Evolutionary conservation across 2,888 invertebrate species (phyloP), one percentile per base, ranked within the genome.

Genomic region (Atethmia centrago): DNA sequence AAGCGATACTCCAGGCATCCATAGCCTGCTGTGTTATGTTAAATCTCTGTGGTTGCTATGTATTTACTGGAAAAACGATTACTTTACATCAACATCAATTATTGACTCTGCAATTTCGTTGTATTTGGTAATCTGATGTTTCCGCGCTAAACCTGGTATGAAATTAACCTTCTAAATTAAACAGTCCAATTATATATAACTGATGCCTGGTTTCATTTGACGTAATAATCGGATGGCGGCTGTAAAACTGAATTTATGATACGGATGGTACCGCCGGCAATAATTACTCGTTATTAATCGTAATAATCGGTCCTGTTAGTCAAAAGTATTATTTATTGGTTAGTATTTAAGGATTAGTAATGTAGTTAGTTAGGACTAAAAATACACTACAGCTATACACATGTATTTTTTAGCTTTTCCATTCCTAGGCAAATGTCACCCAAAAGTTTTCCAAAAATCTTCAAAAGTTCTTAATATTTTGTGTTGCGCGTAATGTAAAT

Each of bases 151-250:
- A 31, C 28, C 19, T 51, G 31, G 55, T 42, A 45, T 28, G 21
- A 45, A 64, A 76, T 69, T 70, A 70, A 82, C n/a, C 70, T 81
- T 67, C 42, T 63, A 64, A 80, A 67, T 61, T 21, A 65, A 65
- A 80, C 74, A 74, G 56, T 42, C 61, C 53, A 68, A 81, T 81
- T 85, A 76, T 53, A 76, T 53, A 56, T 51, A 61, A 55, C 79
- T 80, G 40, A 61, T 14, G 53, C 31, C 70, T 56, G 42, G 69
- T 84, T 84, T 84, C 62, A 70, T 71, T 84, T 82, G 85, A 82
- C 77, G 85, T 61, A 61, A 56, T 62, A 74, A 68, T 76, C 77
- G 77, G 69, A 84, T 58, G 55, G 68, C 40, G 53, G 70, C 14
- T 51, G 51, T 82, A 56, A 16, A 64, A 64, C 40, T 36, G 51